Base-by-base conservation (phyloP, 2,113 vertebrate genomes). In the Nothocercus nigrocapillus region DNA sequence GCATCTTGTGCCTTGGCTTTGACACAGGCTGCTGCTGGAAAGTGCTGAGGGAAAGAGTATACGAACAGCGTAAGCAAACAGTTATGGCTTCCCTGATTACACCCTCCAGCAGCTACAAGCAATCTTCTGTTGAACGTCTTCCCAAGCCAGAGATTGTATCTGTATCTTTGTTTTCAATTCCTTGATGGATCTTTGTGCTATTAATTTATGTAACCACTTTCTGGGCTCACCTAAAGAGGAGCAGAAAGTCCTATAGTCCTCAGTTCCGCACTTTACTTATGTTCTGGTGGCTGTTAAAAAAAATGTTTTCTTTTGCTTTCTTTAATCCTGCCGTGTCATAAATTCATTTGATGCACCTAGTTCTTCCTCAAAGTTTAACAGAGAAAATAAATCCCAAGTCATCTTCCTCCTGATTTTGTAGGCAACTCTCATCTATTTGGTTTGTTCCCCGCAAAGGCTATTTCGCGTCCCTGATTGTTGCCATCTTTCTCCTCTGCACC, bases 191-290 rank as follows among this genome's bases (percentile, higher is more conserved):
- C 25, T 47, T 32, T 16, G 54, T 56, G 51, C 53, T 79, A 58
- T 6, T 12, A 4, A 13, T 73, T 78, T 10, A 20, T 13, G 56
- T 49, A 78, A 61, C 69, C 25, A 3, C 38, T 24, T 40, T 13
- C 51, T 34, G 69, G 45, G 80, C 51, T 92, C 77, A 22, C 86
- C 77, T 86, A 4, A 4, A 24, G 40, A 9, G 76, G n/a, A 61
- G 18, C 3, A 1, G 18, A 6, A 7, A 21, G 77, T 7, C 64
- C 69, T 36, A 27, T 9, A 17, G 51, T 28, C 73, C 61, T 40
- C 45, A 27, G 0, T 5, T 51, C 11, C 45, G 6, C 45, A 1
- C 0, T 0, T 11, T 61, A 25, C 40, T 13, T 34, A 7, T 12
- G 1, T 32, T 61, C 53, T 4, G 0, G 51, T 30, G 40, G 62